Evolutionary conservation across 2,888 invertebrate species (phyloP), one percentile per base, ranked within the genome.

Genomic region (Chironomus riparius): DNA sequence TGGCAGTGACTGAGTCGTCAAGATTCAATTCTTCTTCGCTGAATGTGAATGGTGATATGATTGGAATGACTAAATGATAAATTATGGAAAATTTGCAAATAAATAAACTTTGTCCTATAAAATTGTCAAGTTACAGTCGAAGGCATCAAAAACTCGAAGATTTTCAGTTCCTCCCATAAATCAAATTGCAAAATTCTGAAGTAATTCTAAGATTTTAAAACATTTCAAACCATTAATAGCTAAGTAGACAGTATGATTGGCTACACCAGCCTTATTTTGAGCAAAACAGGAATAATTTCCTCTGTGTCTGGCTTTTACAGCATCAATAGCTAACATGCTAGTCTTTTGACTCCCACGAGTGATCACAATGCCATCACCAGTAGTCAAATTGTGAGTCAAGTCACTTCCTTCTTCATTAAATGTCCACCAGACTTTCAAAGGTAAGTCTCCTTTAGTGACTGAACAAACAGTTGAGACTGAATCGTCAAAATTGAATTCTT

Each of bases 221-320:
- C 2, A 24, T 13, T 47, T 72, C 38, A 15, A 56, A 90, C 90
- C 90, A 82, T 89, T 87, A 50, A 89, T 88, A 78, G 84, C 85
- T 78, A 89, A 28, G 48, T 74, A 68, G 0, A 65, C 21, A 83
- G 80, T 85, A 82, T 7, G 88, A 56, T 56, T 56, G 4, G 18
- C 56, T 7, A 18, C 56, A 80, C 91, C 91, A 77, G 90, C 91
- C 78, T 84, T 82, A 84, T 91, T 92, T 81, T 88, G 87, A 76
- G 92, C 93, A 81, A 88, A 87, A 83, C 93, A 93, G 79, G 89
- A 88, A 82, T 91, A 92, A 78, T 87, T 87, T 79, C 93, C 93
- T 79, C 90, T 89, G 83, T 92, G 91, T 78, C 86, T 85, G 78
- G 88, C 88, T 81, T 86, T 87, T 77, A 90, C 90, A 77, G 87